Evolutionary conservation across 2,113 vertebrate genomes (phyloP), one percentile per base, ranked within the genome.

Genomic region (Machaerirhynchus nigripectus): DNA sequence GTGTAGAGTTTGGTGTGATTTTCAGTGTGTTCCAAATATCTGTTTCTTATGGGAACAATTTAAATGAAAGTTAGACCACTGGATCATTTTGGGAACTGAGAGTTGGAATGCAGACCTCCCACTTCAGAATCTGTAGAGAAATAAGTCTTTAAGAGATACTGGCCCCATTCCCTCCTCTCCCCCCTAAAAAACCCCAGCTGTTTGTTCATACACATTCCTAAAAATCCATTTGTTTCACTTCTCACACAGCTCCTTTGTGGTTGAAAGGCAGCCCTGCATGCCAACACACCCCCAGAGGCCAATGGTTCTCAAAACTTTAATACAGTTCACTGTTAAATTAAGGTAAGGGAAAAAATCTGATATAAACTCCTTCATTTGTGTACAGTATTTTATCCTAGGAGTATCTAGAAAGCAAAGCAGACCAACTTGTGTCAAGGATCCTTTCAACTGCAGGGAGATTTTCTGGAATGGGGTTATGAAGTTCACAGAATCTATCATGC

Each of bases 201-300:
- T 64, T 84, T 89, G 30, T 49, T 81, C 65, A 67, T 68, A 53
- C 31, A 6, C 78, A 46, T 84, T 90, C 90, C 86, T 81, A 75
- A 79, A 61, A 77, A 57, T 52, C 65, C 74, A 0, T 59, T 46
- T 20, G 1, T 37, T 92, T 93, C 44, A 53, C 91, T 94, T 94
- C 96, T 94, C 68, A 64, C 90, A 75, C 71, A 99, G 99, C 92
- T 99, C 99, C 1, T 99, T 99, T 47, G 98, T 99, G 96, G 99
- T 99, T 87, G 99, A 99, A 97, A 98, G 98, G 96, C 99, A 99
- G 98, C 99, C 99, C 3, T 99, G 99, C 87, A 99, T 99, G 99
- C 99, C 99, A 61, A 99, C 99, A 31, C 99, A 99, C 86, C 99
- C 99, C 47, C 99, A 99, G 98, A 99, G 99, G 85, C 99, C 99